Conservation (phyloP, 2,888 invertebrate genomes). For the Eupelmus urozonus region DNA sequence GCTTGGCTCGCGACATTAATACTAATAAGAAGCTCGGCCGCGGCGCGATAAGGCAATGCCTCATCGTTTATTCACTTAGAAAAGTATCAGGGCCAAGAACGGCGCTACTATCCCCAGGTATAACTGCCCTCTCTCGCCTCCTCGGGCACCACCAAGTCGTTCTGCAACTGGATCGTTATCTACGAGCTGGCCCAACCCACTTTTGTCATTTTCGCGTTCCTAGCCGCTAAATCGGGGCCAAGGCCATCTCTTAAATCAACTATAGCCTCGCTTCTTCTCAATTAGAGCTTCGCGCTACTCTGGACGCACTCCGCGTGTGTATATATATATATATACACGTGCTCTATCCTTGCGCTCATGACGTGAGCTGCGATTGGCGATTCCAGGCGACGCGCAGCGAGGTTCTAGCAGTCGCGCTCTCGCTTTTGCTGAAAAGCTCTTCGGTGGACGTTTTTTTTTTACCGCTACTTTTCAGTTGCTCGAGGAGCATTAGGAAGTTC, state of each 20-base stretch:
- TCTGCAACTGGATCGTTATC: neutral
- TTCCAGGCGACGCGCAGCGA: slow-evolving; percentile 6
- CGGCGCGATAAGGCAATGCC: neutral
- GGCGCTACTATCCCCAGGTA: neutral
- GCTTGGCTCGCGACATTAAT: no score
- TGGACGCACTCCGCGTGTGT: neutral
- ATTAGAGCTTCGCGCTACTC: slow-evolving; percentile 17
- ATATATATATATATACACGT: no score
- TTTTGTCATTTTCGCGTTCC: neutral
- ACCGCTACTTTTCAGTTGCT: neutral
- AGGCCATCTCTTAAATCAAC: slow-evolving; percentile 29
- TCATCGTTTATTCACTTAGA: neutral
- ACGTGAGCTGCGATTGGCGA: slow-evolving; percentile 22
- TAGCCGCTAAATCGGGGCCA: slow-evolving; percentile 12
- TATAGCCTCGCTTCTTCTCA: slow-evolving; percentile 24
- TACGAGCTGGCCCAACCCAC: slow-evolving; percentile 4
- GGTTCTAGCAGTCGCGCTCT: no score
- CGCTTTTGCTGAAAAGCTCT: neutral
- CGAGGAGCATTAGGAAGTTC: slow-evolving; percentile 27
- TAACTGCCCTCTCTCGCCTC: neutral
- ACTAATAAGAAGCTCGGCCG: no score
- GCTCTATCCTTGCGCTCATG: neutral
- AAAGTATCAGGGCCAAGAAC: no score
- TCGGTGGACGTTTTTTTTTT: neutral
- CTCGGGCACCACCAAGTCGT: neutral